Percentiles rank a stretch among this genome's conserved stretches.
phyloP scores from a whole-genome alignment of 2,888 invertebrate genomes.

The Philonicus albiceps region DNA sequence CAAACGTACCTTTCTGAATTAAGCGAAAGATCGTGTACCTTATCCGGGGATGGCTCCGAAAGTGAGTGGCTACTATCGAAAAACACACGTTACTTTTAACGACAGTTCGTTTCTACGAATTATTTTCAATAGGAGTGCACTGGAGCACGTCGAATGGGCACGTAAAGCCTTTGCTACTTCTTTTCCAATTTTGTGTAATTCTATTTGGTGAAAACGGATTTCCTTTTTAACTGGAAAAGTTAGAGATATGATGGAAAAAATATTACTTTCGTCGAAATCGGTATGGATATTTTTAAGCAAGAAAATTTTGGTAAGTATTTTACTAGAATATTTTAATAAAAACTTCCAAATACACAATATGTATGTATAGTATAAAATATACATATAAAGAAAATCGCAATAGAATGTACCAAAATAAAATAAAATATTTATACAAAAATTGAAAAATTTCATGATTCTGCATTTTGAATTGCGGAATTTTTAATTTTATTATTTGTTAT shows the following conservation, averaged over 20 bases:
- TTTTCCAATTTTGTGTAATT: neutral
- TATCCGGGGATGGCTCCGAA: neutral
- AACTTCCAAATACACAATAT: too few species aligned
- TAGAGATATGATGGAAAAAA: neutral
- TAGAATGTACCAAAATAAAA: too few species aligned
- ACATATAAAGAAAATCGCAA: too few species aligned
- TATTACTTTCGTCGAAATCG: neutral
- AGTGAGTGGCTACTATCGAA: neutral
- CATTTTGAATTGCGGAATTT: too few species aligned
- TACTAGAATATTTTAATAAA: neutral
- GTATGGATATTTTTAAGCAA: neutral
- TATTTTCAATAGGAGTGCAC: neutral
- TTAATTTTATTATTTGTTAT: too few species aligned
- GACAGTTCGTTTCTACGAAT: neutral
- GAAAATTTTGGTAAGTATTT: neutral
- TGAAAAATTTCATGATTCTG: too few species aligned
- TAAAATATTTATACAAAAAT: too few species aligned
- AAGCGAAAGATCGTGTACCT: neutral
- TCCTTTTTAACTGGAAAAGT: neutral
- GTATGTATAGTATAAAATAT: too few species aligned
- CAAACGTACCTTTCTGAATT: neutral
- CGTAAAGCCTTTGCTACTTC: neutral
- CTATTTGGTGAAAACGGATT: neutral
- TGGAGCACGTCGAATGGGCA: neutral
- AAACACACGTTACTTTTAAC: neutral